A percentile compares a stretch with the other conserved stretches of the same genome.
These are phyloP conservation scores for Cheilosia vulpina DNA, from an alignment of 2,888 invertebrate species.

Conservation along the genomic window DNA sequence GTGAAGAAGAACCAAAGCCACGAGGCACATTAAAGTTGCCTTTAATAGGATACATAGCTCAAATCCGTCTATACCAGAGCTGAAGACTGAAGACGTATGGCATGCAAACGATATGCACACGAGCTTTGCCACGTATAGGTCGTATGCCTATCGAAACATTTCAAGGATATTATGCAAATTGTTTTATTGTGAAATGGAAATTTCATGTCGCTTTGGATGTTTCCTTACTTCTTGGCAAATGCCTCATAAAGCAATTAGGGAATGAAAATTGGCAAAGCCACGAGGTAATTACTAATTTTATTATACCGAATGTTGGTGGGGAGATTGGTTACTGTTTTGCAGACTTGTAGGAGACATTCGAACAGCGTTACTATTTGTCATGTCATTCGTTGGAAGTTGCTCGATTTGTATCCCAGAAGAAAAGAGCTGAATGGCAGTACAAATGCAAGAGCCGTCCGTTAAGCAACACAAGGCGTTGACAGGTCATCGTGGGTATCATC, in stretches of 20 bases:
- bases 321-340: neutral
- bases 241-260: slow-evolving; percentile 47
- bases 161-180: slow-evolving; percentile 58
- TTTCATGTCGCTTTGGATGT: slow-evolving; percentile 28
- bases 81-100: neutral
- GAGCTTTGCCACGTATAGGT: neutral
- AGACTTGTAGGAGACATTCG: slow-evolving; percentile 26
- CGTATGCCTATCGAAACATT: neutral
- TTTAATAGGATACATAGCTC: neutral
- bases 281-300: slow-evolving; percentile 43
- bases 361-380: neutral
- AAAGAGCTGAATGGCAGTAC: neutral
- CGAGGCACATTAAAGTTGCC: slow-evolving; percentile 25
- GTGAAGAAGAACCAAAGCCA: neutral
- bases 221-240: slow-evolving; percentile 40
- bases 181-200: slow-evolving; percentile 23
- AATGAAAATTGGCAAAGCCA: slow-evolving; percentile 38
- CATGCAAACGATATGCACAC: slow-evolving; percentile 20
- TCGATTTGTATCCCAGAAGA: neutral
- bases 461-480: slow-evolving; percentile 26
- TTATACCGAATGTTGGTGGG: slow-evolving; percentile 2
- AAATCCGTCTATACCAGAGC: neutral
- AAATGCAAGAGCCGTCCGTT: neutral
- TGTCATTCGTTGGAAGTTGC: neutral
- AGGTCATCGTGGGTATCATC: neutral